Base-by-base conservation (phyloP, 2,888 invertebrate species). In the Conomelus anceps region DNA sequence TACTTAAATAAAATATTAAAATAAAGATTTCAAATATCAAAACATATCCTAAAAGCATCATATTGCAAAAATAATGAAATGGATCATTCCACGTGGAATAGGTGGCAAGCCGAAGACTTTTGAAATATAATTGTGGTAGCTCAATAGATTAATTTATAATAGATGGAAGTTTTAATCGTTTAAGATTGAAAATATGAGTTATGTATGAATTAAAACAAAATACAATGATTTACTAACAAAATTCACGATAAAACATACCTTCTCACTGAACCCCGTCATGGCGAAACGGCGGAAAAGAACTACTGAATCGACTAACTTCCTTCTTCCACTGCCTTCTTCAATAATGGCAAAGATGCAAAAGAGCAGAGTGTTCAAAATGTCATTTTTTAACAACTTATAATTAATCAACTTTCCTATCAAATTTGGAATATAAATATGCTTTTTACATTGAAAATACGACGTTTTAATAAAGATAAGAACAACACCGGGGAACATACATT, bases 211-310 rank as follows among this genome's bases (percentile, higher is more conserved):
- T 63, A n/a, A 17, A 41, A 87, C 13, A 89, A 23, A 89, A 86
- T 86, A 85, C 84, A 88, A 89, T 63, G 85, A 89, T 88, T 85
- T 34, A 26, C 34, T 63, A 34, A 90, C 63, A 63, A 63, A 63
- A n/a, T 4, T 63, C n/a, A 63, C n/a, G 63, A n/a, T 63, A n/a
- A 63, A 63, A 63, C 63, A 93, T 95, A 96, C 96, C 96, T 96
- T 96, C 94, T 96, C 96, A 94, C 96, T 96, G 95, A 96, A 96
- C 94, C 96, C 96, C 95, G 96, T 96, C 96, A 96, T 96, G 63
- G 63, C 63, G 63, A 63, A 63, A n/a, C 63, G 63, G n/a, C 63
- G 63, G 63, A 63, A 63, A 63, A n/a, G 63, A 63, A 63, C 63
- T 63, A n/a, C 63, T 63, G 63, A 63, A 63, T 63, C 63, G n/a